Evolutionary conservation across 2,113 vertebrate genomes (phyloP).

Genomic region (Antennarius striatus): DNA sequence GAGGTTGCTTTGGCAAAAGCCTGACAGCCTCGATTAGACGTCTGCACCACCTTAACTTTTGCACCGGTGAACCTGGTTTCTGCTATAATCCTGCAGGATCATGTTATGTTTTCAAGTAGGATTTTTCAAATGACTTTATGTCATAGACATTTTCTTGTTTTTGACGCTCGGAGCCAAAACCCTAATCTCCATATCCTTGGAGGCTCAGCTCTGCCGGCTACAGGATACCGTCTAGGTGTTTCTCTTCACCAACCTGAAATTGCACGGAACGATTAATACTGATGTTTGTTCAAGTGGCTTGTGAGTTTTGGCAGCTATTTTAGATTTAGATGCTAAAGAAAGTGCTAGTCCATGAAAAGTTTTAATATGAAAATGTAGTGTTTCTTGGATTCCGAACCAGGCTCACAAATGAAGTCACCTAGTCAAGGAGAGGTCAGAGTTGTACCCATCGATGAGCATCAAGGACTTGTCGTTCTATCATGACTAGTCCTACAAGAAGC

Average conservation of each 20-base stretch:
- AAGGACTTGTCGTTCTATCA: no score
- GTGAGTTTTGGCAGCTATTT: slow-evolving; percentile 43
- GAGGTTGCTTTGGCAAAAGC: slow-evolving; percentile 50
- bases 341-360: slow-evolving; percentile 1
- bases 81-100: slow-evolving; percentile 42
- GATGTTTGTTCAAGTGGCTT: slow-evolving; percentile 28
- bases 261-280: slow-evolving; percentile 39
- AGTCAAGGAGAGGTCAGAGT: background rate
- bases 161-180: slow-evolving; percentile 17
- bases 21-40: slow-evolving; percentile 58
- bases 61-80: slow-evolving; percentile 24
- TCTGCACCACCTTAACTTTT: slow-evolving; percentile 50
- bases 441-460: background rate
- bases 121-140: slow-evolving; percentile 61
- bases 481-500: no score
- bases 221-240: slow-evolving; percentile 39
- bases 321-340: slow-evolving; percentile 29
- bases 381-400: slow-evolving; percentile 22
- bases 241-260: slow-evolving; percentile 48
- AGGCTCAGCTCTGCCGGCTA: slow-evolving; percentile 31
- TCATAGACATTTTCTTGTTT: slow-evolving; percentile 29
- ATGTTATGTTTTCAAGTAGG: slow-evolving; percentile 40
- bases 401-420: slow-evolving; percentile 3
- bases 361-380: slow-evolving; percentile 10
- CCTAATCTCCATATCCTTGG: slow-evolving; percentile 39